Evolutionary conservation across 2,113 vertebrate species (phyloP), one percentile per base, ranked within the genome.

Genomic region (Eretmochelys imbricata): DNA sequence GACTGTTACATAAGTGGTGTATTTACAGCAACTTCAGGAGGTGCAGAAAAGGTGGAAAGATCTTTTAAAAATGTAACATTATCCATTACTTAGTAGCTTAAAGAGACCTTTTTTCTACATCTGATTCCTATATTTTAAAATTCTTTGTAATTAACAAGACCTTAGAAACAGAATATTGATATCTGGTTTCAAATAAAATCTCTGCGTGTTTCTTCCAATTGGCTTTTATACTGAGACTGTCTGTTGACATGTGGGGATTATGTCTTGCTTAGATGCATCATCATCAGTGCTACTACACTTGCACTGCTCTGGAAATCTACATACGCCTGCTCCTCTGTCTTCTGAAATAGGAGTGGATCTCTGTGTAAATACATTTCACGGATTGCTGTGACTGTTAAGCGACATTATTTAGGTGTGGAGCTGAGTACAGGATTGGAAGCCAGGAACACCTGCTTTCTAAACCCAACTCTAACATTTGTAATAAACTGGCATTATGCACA

Each of bases 201-300:
- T n/a, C n/a, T 72, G 19, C 25, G 2, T 72, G 7, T 14, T 93
- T 65, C 31, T 59, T 27, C 0, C 6, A 84, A 17, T 1, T 31
- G 12, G 62, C 29, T 94, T 85, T 89, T 51, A 49, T 1, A 38
- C 9, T 35, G 5, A 42, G 5, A 54, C 35, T 59, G 46, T 8
- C 38, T 59, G 46, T 8, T 65, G 59, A 19, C 0, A 72, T 0
- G 0, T 6, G 20, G n/a, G 82, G 84, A 53, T 78, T 48, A 78
- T 14, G 42, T 78, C 75, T 48, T 78, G 75, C 42, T 82, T 48
- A 81, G 0, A 1, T 46, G 25, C 50, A 48, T 4, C 79, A 75
- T 31, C 80, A 91, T 5, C 27, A 85, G 42, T 42, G 42, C 42
- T 42, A 42, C 42, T 0, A 0, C 38, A n/a, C 29, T 2, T 35